phyloP scores from a whole-genome alignment of 2,113 vertebrate genomes.

The Condylura cristata region DNA sequence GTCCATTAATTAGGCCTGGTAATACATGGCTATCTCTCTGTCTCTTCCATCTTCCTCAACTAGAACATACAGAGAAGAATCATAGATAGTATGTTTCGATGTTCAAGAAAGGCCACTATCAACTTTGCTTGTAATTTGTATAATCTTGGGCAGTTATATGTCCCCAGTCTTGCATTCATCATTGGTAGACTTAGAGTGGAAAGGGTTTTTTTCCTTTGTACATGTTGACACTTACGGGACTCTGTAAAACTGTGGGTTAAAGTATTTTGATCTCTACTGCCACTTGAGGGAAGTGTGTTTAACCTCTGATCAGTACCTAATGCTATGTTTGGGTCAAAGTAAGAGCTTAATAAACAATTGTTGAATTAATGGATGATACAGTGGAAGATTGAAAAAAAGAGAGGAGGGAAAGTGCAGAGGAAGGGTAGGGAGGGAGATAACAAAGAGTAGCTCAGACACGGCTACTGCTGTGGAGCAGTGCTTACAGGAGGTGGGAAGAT shows the following conservation, averaged over 20 bases:
- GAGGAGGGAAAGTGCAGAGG: not conserved
- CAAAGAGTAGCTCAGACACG: not conserved
- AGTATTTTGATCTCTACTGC: not conserved
- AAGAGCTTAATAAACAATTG: not conserved
- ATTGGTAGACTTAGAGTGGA: not conserved
- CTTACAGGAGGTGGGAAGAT: not conserved
- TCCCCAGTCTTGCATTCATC: not conserved
- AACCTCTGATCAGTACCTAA: not conserved
- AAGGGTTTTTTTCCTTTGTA: not conserved
- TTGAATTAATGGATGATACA: not conserved
- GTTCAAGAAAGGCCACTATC: too few relatives aligned
- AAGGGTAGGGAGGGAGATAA: too few relatives aligned
- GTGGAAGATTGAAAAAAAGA: not conserved
- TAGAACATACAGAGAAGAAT: not conserved
- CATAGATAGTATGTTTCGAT: not conserved
- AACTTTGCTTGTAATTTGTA: too few relatives aligned
- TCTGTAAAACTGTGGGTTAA: not conserved
- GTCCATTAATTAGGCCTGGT: not conserved
- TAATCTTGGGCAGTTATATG: not conserved
- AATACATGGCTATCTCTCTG: not conserved
- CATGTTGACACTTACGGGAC: not conserved
- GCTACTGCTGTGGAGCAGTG: not conserved
- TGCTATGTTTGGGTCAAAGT: not conserved
- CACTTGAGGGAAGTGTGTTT: not conserved
- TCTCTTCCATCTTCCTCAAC: not conserved